These are phyloP conservation scores for Trematomus loennbergii DNA, from an alignment of 2,113 vertebrate genomes.

Conservation along the genomic window DNA sequence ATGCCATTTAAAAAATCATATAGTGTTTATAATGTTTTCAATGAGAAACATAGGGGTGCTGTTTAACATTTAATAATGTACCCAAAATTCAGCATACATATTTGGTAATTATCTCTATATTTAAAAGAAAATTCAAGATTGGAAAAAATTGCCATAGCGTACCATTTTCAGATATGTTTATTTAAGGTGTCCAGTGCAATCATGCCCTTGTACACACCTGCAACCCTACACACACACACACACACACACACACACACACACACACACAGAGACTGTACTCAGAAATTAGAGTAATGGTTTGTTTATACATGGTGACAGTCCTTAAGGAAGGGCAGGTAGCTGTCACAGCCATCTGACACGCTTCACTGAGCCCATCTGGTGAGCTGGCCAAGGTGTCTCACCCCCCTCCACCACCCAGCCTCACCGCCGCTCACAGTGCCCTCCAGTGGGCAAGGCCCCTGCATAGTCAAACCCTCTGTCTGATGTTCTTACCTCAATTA, in stretches of 20 bases:
- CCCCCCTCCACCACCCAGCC: slow-evolving; percentile 5
- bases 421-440: slow-evolving; percentile 54
- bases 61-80: too few relatives aligned
- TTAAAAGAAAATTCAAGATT: not conserved
- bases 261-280: not conserved
- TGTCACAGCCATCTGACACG: slow-evolving; percentile 64
- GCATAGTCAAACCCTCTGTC: not conserved
- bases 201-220: slow-evolving; percentile 1
- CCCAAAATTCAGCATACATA: not conserved
- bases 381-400: slow-evolving; percentile 60
- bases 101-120: not conserved
- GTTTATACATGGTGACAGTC: slow-evolving; percentile 66
- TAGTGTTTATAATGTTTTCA: not conserved
- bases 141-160: too few relatives aligned
- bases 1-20: too few relatives aligned
- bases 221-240: not conserved
- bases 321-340: slow-evolving; percentile 73
- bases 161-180: not conserved
- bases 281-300: slow-evolving; percentile 68
- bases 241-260: not conserved
- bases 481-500: not conserved
- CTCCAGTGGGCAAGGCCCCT: slow-evolving; percentile 51
- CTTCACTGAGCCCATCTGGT: slow-evolving; percentile 70
- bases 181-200: not conserved
- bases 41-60: not conserved